Evolutionary conservation across 2,113 vertebrate species (phyloP), one percentile per base, ranked within the genome.

Genomic region (Poeciliopsis turrubarensis): DNA sequence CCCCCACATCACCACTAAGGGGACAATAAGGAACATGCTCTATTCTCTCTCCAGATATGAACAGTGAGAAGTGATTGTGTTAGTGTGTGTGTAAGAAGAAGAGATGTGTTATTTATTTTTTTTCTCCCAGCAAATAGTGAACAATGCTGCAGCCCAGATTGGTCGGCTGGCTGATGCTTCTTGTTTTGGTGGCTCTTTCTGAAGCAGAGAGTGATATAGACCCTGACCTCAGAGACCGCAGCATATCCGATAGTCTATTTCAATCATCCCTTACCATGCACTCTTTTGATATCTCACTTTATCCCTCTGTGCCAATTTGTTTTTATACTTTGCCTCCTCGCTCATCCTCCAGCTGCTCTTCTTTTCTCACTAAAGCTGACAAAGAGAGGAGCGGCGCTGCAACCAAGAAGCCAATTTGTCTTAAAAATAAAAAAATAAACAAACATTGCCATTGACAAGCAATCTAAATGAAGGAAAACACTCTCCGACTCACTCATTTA

Each of bases 1-100:
- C 89, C 86, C 91, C 89, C 90, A 90, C 92, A 92, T 90, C 90
- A 89, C 90, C 90, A 92, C 92, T 91, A 87, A 90, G 91, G 90
- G 91, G 89, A 94, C 92, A 94, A 93, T 94, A 92, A 92, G 88
- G 83, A 89, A 91, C 90, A 89, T 72, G 81, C 81, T 87, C 88
- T 71, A 89, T 91, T 91, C 91, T 90, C 86, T 87, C 86, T 85
- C 89, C 84, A 89, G 91, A 92, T 93, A 92, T 89, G 89, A 89
- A 86, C 85, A 85, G 86, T 80, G 84, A 89, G 77, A 74, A 88
- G 78, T 72, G 86, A 85, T 83, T 90, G 65, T 82, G 61, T 82
- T 68, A 70, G 70, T 77, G 81, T 72, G 47, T 72, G 65, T 76
- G 67, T 70, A 44, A 47, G 57, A 60, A 26, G 8, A 13, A 77